A percentile compares a stretch with the other conserved stretches of the same genome.
Conservation (phyloP, 2,113 vertebrate species). For the Dipodomys ordii region DNA sequence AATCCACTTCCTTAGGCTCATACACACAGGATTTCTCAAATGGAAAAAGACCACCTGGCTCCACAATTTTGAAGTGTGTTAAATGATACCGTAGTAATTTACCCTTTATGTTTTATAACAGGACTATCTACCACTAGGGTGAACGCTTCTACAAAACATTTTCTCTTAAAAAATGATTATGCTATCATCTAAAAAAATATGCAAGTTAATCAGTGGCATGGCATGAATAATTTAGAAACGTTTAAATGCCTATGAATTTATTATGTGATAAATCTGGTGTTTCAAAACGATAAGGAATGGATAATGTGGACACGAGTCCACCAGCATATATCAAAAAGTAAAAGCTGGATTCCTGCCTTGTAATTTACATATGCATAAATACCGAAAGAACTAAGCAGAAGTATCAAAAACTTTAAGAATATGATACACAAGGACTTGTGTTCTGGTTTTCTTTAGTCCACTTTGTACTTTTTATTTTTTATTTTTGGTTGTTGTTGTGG, state of each 20-base stretch:
- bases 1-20: background rate
- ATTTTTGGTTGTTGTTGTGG: no score
- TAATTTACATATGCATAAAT: background rate
- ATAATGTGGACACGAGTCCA: background rate
- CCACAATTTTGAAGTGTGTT: background rate
- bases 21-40: background rate
- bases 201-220: background rate
- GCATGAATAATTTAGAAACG: background rate
- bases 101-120: background rate
- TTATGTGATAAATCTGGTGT: background rate
- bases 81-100: background rate
- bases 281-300: conserved; percentile 13
- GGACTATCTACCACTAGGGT: background rate
- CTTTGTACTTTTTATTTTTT: no score
- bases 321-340: background rate
- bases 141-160: background rate
- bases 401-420: background rate
- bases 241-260: background rate
- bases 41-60: background rate
- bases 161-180: conserved; percentile 10
- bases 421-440: background rate
- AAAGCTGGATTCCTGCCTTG: background rate
- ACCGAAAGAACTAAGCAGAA: background rate
- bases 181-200: background rate
- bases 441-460: background rate